Conservation (phyloP, 2,888 invertebrate species). For the Hipparchia semele region DNA sequence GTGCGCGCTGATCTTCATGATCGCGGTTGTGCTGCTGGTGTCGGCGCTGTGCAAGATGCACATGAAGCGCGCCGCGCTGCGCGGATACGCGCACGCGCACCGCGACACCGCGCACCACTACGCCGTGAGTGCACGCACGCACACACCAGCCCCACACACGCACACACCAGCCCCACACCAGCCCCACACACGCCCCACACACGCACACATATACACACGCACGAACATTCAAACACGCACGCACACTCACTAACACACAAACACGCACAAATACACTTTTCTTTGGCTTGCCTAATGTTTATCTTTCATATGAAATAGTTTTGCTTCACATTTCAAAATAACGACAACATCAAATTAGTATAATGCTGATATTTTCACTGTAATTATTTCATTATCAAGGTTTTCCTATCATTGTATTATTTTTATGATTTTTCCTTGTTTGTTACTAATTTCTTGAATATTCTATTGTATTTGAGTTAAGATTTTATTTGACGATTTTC, state of each 20-base stretch:
- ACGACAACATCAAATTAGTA: neutral
- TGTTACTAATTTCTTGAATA: too few species aligned
- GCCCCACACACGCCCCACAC: too few species aligned
- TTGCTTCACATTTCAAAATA: too few species aligned
- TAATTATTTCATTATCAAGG: too few species aligned
- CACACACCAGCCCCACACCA: too few species aligned
- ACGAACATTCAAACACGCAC: constrained; percentile 10
- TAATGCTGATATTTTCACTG: too few species aligned
- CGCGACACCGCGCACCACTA: constrained; percentile 56
- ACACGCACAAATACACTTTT: neutral
- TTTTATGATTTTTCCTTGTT: too few species aligned
- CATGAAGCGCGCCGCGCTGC: constrained; percentile 72
- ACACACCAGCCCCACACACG: too few species aligned
- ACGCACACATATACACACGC: neutral
- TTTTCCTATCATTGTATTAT: too few species aligned
- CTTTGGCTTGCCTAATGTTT: neutral
- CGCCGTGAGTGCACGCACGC: constrained; percentile 44
- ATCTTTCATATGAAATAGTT: too few species aligned
- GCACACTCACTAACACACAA: neutral
- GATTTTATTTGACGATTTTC: too few species aligned
- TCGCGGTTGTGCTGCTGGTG: constrained; percentile 75
- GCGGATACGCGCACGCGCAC: constrained; percentile 62
- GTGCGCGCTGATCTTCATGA: constrained; percentile 77
- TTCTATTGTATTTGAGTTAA: neutral
- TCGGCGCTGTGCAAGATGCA: constrained; percentile 79